Conservation (phyloP, 2,113 vertebrate species). For the Planiliza haematocheilus region DNA sequence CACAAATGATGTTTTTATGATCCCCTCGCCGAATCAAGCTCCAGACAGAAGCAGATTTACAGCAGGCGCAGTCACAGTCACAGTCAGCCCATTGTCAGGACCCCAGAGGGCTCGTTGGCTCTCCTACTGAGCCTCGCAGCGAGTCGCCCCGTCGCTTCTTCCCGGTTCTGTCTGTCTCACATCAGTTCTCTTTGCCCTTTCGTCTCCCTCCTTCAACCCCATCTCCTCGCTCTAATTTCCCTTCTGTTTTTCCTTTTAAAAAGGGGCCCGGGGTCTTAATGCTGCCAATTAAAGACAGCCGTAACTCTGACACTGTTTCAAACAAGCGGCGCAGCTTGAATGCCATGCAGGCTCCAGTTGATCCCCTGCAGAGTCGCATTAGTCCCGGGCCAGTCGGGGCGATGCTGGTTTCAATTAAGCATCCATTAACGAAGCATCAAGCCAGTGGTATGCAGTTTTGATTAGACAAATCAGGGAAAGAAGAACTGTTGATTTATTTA, state of each 20-base stretch:
- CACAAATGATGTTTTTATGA: constrained; percentile 60
- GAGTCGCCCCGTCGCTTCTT: constrained; percentile 4
- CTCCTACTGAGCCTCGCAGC: constrained; percentile 24
- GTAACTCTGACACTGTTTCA: constrained; percentile 66
- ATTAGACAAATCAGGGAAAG: constrained; percentile 44
- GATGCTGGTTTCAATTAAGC: constrained; percentile 73
- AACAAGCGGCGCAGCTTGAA: constrained; percentile 58
- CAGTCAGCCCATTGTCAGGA: constrained; percentile 61
- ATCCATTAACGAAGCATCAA: constrained; percentile 60
- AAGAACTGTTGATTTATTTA: constrained; percentile 20
- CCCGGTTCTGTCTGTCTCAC: not conserved
- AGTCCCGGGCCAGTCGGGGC: constrained; percentile 41
- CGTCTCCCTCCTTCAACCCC: not conserved
- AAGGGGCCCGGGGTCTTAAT: constrained; percentile 40
- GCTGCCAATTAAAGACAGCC: constrained; percentile 52
- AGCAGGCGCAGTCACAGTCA: constrained; percentile 48
- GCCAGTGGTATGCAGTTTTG: constrained; percentile 54
- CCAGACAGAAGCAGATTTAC: constrained; percentile 68
- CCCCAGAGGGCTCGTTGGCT: constrained; percentile 49
- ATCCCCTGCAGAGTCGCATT: constrained; percentile 45
- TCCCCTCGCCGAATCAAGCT: constrained; percentile 28
- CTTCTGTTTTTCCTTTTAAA: constrained; percentile 35
- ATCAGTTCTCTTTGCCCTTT: not conserved
- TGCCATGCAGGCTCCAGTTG: constrained; percentile 47
- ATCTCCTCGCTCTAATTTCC: constrained; percentile 1